Percentiles rank a stretch among this genome's conserved stretches.
Conservation (phyloP, 2,797 vertebrate species). For the Hyperoplus lanceolatus region DNA sequence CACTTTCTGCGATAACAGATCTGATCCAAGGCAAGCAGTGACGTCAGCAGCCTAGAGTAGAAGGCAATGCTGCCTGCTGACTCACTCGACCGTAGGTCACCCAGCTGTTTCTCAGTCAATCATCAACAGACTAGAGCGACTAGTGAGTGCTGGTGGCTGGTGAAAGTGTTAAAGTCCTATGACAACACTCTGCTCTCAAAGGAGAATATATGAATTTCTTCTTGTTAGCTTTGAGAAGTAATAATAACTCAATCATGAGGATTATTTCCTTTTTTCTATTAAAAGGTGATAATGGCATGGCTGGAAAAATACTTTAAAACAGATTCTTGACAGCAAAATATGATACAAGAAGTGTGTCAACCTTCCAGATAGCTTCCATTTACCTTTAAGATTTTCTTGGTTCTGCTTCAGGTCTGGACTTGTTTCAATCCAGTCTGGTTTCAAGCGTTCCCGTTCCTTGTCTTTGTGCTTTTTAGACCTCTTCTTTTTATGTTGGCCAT, state of each 20-base stretch:
- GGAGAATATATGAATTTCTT: slow-evolving; percentile 18
- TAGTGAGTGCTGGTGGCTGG: slow-evolving; percentile 30
- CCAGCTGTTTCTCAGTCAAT: slow-evolving; percentile 86
- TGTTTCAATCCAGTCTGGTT: slow-evolving; percentile 84
- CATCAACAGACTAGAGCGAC: slow-evolving; percentile 75
- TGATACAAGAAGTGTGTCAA: not conserved
- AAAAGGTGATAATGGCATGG: slow-evolving; percentile 14
- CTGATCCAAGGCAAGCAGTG: slow-evolving; percentile 58
- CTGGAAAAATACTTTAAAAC: slow-evolving; percentile 1
- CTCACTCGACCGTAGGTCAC: slow-evolving; percentile 77
- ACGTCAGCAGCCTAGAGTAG: slow-evolving; percentile 67
- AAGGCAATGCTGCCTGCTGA: slow-evolving; percentile 73
- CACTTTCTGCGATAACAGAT: slow-evolving; percentile 71
- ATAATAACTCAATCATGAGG: slow-evolving; percentile 6
- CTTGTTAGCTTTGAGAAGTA: slow-evolving; percentile 20
- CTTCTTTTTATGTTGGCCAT: slow-evolving; percentile 86
- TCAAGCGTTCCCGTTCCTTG: slow-evolving; percentile 85
- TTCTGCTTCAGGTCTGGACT: slow-evolving; percentile 84
- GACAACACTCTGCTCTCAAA: slow-evolving; percentile 26
- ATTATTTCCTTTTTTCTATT: slow-evolving; percentile 3
- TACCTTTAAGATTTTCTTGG: slow-evolving; percentile 82
- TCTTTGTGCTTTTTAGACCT: slow-evolving; percentile 89
- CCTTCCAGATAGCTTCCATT: slow-evolving; percentile 16
- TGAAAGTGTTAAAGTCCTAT: slow-evolving; percentile 22
- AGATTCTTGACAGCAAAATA: not conserved